Percentiles rank a stretch among this genome's conserved stretches.
phyloP scores from a whole-genome alignment of 1,140 invertebrate genomes.

The Drosophila seguyi region DNA sequence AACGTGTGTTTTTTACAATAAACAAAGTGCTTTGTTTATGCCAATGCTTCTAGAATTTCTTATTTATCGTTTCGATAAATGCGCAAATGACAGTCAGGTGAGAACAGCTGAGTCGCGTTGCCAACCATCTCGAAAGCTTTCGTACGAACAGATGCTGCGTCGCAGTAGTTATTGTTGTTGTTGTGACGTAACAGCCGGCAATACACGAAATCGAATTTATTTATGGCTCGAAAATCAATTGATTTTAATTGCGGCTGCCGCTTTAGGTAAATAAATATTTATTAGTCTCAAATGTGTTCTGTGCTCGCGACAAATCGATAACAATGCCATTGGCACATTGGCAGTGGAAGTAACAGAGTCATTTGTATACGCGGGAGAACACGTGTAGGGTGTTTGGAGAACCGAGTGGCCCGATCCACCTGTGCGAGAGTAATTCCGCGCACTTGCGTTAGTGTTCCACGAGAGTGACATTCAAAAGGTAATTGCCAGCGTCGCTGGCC shows the following conservation, averaged over 20 bases:
- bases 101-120: slow-evolving; percentile 62
- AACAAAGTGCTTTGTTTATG: slow-evolving; percentile 14
- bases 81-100: slow-evolving; percentile 24
- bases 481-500: slow-evolving; percentile 25
- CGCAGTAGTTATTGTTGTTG: slow-evolving; percentile 26
- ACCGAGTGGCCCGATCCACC: slow-evolving; percentile 11
- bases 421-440: slow-evolving; percentile 23
- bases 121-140: slow-evolving; percentile 35
- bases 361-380: neutral
- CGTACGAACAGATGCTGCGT: slow-evolving; percentile 17
- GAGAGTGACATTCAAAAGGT: slow-evolving; percentile 50
- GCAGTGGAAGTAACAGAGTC: neutral
- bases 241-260: slow-evolving; percentile 31
- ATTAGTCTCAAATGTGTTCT: slow-evolving; percentile 17
- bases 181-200: slow-evolving; percentile 52
- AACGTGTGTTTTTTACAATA: slow-evolving; percentile 79
- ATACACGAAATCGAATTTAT: slow-evolving; percentile 38
- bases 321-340: neutral
- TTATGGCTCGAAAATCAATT: slow-evolving; percentile 39
- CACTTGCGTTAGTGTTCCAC: slow-evolving; percentile 17
- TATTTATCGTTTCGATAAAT: neutral
- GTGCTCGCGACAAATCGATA: slow-evolving; percentile 40
- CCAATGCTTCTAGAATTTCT: neutral
- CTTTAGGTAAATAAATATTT: slow-evolving; percentile 13
- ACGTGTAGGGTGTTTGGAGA: slow-evolving; percentile 39